Base-by-base conservation (phyloP, 2,113 vertebrate species). In the Oriolus oriolus region DNA sequence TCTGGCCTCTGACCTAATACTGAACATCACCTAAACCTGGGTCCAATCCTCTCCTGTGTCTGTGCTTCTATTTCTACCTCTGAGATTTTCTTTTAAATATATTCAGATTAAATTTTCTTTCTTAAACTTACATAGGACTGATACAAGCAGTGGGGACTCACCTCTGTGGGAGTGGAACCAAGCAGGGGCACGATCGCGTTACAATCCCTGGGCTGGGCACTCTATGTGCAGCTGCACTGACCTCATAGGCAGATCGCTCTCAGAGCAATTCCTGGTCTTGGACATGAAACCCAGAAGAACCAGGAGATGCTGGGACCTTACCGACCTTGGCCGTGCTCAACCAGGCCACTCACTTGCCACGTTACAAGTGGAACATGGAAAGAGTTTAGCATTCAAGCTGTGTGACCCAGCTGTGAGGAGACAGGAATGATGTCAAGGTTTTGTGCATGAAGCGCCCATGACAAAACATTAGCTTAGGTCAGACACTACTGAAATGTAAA, bases 131-230 rank as follows among this genome's bases (percentile, higher is more conserved):
- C 0, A 0, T 10, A 54, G 30, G 24, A 44, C 60, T 16, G 15
- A 59, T 44, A 45, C 1, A 23, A 89, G 39, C 76, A 50, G 24
- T 4, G 5, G 21, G 20, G 23, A 30, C 9, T 4, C 41, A 50
- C 18, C 15, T 45, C 35, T 2, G 1, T 15, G 35, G 28, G 44
- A 60, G 15, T 1, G 4, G 39, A 79, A 39, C 13, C 0, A 0
- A 87, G 33, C 21, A 41, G 64, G 5, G 7, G 18, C 30, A 81
- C 0, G 0, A 21, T 21, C 0, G 0, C 18, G 3, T 42, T 13
- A 41, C 14, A 27, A 27, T 2, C 31, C 45, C 42, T 28, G 17
- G 23, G 2, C 2, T 2, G 16, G 44, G 64, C 33, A 7, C 35
- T 23, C 24, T 0, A 2, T 22, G 1, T 9, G 27, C 20, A 64